Conservation (phyloP, 2,113 vertebrate species). For the Rhea americana region DNA sequence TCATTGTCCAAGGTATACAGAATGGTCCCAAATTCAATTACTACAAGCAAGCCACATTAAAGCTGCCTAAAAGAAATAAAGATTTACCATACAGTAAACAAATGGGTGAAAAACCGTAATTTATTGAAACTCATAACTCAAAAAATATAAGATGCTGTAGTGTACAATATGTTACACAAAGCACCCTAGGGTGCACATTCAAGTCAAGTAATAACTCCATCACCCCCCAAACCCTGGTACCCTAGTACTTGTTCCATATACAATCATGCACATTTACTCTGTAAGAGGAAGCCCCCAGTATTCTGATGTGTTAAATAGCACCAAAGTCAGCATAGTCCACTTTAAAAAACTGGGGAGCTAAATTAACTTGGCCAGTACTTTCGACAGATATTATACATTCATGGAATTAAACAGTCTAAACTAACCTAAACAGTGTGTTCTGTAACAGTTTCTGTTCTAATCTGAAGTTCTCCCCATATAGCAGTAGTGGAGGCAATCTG, state of each 20-base stretch:
- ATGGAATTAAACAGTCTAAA: constrained; percentile 82
- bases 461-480: constrained; percentile 75
- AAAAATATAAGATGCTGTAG: constrained; percentile 91
- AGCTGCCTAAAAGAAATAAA: background rate
- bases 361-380: constrained; percentile 78
- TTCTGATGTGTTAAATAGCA: constrained; percentile 85
- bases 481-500: constrained; percentile 75
- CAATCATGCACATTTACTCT: constrained; percentile 86
- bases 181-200: constrained; percentile 86
- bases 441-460: constrained; percentile 75
- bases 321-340: constrained; percentile 80
- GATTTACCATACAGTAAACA: constrained; percentile 73
- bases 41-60: constrained; percentile 43
- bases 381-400: constrained; percentile 84
- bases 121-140: constrained; percentile 90
- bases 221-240: constrained; percentile 79
- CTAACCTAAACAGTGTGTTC: constrained; percentile 74
- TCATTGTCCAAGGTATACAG: constrained; percentile 15
- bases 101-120: constrained; percentile 86
- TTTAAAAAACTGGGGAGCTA: constrained; percentile 76
- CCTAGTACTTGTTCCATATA: constrained; percentile 81
- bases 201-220: constrained; percentile 85
- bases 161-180: constrained; percentile 90
- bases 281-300: constrained; percentile 81
- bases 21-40: constrained; percentile 47